Base-by-base conservation (phyloP, 2,113 vertebrate genomes). In the Sebastes fasciatus region DNA sequence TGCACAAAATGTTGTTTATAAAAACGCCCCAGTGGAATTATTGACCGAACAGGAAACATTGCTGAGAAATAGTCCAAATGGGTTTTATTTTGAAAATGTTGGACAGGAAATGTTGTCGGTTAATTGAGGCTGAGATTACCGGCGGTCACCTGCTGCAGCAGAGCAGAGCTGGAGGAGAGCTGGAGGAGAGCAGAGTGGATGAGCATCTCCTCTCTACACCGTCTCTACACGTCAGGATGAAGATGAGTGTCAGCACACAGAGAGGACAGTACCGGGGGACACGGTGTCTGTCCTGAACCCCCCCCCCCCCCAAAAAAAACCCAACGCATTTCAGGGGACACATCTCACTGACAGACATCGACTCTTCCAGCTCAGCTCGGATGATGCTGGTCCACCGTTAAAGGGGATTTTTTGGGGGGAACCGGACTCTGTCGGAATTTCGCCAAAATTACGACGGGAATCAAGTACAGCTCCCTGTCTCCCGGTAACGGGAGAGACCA, bases 361-460 rank as follows among this genome's bases (percentile, higher is more conserved):
- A 46, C 73, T 55, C 63, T 9, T 74, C 16, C 34, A 72, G 77
- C 55, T 40, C 74, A 62, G 26, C 43, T 55, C 21, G 2, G 55
- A 62, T 17, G 57, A 89, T 89, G 83, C 61, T 67, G 76, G 58
- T 61, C 54, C 40, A 2, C 43, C 57, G 60, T 23, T 90, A 77
- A 80, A 10, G 19, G 62, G 34, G 34, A 34, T 34, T 34, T 34
- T 34, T 26, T 67, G 7, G 21, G 62, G 62, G 12, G 43, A 5
- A 80, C 63, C 40, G 77, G 52, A 71, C 6, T 46, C 63, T 45
- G 51, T 52, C 48, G 26, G 63, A 76, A 86, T 77, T 81, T 76
- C 64, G 86, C 77, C 89, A 93, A 92, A 90, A 93, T 94, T 93
- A 90, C 89, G 92, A 90, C 91, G 88, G 90, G 88, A 86, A 90